A percentile compares a stretch with the other conserved stretches of the same genome.
Conservation (phyloP, 2,113 vertebrate genomes). For the Mixornis gularis region DNA sequence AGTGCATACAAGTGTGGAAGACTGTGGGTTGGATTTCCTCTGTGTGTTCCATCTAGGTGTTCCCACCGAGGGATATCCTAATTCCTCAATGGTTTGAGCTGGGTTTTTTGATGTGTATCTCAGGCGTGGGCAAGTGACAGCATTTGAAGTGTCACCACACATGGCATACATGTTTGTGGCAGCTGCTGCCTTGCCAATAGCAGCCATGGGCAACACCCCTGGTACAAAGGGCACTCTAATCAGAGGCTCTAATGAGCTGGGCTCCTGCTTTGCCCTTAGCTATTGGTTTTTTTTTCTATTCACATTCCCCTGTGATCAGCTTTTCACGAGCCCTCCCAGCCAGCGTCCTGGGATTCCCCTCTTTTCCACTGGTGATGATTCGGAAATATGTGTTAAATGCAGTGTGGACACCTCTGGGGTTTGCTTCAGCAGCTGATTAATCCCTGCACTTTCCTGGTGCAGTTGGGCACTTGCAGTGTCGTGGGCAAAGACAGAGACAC, state of each 20-base stretch:
- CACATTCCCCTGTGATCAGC: not conserved
- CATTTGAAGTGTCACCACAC: not conserved
- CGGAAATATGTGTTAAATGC: not conserved
- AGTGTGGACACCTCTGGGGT: not conserved
- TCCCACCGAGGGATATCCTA: not conserved
- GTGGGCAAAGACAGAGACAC: not conserved
- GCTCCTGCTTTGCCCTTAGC: not conserved
- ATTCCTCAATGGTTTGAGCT: not conserved
- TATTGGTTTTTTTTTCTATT: not conserved
- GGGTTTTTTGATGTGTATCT: not conserved
- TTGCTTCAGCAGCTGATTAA: not conserved
- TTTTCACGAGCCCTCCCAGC: not conserved
- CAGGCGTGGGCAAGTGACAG: not conserved
- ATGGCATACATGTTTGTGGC: not conserved
- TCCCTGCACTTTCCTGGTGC: fast-evolving
- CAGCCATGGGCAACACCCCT: not conserved
- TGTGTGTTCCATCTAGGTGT: not conserved
- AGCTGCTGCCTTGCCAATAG: not conserved
- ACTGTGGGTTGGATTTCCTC: not conserved
- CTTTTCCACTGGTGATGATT: not conserved
- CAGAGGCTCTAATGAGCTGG: not conserved
- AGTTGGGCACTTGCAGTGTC: fast-evolving
- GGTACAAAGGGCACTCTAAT: not conserved
- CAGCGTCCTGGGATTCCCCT: not conserved
- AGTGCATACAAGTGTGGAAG: not conserved